A percentile compares a stretch with the other conserved stretches of the same genome.
phyloP scores from a whole-genome alignment of 1,140 invertebrate genomes.

The Drosophila ananassae region DNA sequence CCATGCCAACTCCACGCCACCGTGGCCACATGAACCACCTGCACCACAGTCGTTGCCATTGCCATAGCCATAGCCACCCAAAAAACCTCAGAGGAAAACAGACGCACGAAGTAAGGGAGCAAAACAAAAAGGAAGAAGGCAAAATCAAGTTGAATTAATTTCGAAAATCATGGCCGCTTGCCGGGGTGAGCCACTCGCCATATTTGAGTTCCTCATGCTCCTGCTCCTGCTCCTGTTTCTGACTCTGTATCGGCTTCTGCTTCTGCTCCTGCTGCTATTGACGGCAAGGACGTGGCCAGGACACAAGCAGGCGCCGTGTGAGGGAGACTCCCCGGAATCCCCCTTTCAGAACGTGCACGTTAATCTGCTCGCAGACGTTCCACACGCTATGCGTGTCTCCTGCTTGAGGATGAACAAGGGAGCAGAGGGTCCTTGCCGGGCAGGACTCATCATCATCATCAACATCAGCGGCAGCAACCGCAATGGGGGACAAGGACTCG shows the following conservation, averaged over 20 bases:
- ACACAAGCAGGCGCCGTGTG: constrained; percentile 8
- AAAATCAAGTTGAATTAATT: constrained; percentile 83
- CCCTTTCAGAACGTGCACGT: constrained; percentile 39
- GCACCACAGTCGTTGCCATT: constrained; percentile 9
- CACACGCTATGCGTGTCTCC: constrained; percentile 73
- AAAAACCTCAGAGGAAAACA: constrained; percentile 20
- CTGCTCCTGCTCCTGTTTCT: constrained; percentile 22
- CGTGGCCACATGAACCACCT: background rate
- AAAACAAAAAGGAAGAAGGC: constrained; percentile 79
- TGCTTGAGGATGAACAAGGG: constrained; percentile 39
- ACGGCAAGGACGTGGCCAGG: constrained; percentile 63
- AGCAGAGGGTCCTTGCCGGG: constrained; percentile 28
- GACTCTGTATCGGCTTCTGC: constrained; percentile 32
- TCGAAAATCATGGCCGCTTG: constrained; percentile 80
- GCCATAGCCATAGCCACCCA: background rate
- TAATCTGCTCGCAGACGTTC: constrained; percentile 79
- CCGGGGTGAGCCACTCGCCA: constrained; percentile 49
- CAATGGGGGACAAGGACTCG: constrained; percentile 50
- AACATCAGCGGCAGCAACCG: constrained; percentile 35
- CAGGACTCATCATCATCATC: constrained; percentile 53
- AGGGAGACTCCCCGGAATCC: background rate
- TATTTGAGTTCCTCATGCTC: constrained; percentile 31
- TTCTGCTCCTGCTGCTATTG: constrained; percentile 48
- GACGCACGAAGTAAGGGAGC: constrained; percentile 41
- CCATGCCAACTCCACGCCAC: background rate